These are phyloP conservation scores for Muscicapa striata DNA, from an alignment of 2,797 vertebrate species.

Conservation along the genomic window DNA sequence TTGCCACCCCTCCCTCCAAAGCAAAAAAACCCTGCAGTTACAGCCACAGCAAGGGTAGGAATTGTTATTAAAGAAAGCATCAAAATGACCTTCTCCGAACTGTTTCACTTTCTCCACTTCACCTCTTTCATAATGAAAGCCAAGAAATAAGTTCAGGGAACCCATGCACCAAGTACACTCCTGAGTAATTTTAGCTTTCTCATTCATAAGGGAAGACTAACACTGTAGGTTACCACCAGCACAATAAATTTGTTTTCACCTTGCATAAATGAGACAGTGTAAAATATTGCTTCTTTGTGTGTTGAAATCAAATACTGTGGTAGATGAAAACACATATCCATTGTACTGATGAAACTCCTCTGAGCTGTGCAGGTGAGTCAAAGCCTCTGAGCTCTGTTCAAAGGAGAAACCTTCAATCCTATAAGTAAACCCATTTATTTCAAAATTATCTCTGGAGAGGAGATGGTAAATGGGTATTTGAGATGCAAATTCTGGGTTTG, in stretches of 20 bases:
- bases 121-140: slow-evolving; percentile 27
- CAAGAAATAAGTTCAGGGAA: background rate
- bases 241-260: slow-evolving; percentile 24
- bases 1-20: background rate
- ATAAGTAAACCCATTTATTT: background rate
- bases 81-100: background rate
- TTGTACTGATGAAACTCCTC: background rate
- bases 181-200: slow-evolving; percentile 5
- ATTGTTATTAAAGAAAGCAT: slow-evolving; percentile 28
- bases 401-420: background rate
- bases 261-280: background rate
- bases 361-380: accelerated
- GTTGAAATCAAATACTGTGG: background rate
- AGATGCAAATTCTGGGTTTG: background rate
- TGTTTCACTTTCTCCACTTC: background rate
- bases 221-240: background rate
- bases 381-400: background rate
- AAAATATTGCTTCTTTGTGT: slow-evolving; percentile 13
- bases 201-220: background rate
- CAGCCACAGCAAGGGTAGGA: background rate
- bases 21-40: background rate
- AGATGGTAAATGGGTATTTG: background rate
- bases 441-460: background rate
- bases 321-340: background rate
- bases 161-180: background rate